Conservation (phyloP, 2,113 vertebrate species). For the Triplophysa tibetana region DNA sequence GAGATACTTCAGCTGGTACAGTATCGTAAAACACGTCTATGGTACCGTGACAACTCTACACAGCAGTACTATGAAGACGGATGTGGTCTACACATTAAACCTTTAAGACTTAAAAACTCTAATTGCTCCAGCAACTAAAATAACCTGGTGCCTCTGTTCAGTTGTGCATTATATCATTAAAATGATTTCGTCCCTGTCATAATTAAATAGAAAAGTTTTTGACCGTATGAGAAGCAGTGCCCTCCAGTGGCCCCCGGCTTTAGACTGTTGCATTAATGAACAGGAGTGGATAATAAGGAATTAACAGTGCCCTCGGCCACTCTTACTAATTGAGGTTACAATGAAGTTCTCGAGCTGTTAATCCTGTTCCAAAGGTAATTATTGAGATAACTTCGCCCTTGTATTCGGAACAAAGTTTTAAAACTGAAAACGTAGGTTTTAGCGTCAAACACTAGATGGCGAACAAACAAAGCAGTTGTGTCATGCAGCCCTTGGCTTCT, state of each 20-base stretch:
- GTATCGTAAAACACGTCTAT: too few species aligned
- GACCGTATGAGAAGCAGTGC: conserved; percentile 2
- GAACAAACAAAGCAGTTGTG: not conserved
- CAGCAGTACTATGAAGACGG: too few species aligned
- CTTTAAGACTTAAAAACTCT: too few species aligned
- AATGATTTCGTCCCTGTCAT: not conserved
- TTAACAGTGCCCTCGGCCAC: not conserved
- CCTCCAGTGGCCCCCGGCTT: conserved; percentile 49
- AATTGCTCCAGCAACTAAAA: not conserved
- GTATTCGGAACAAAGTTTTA: not conserved
- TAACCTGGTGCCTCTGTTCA: not conserved
- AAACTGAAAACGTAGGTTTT: not conserved
- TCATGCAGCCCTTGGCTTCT: not conserved
- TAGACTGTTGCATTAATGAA: not conserved
- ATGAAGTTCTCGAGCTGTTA: not conserved
- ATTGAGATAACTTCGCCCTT: conserved; percentile 22
- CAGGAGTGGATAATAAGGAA: conserved; percentile 6
- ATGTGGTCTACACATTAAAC: too few species aligned
- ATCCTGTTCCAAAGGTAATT: not conserved
- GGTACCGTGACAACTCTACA: too few species aligned
- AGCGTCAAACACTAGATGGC: conserved; percentile 40
- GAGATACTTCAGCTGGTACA: too few species aligned
- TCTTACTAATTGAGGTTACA: conserved; percentile 36
- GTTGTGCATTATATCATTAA: not conserved
- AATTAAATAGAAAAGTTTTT: not conserved